These are phyloP conservation scores for Pantala flavescens DNA, from an alignment of 1,140 invertebrate species.

Conservation along the genomic window DNA sequence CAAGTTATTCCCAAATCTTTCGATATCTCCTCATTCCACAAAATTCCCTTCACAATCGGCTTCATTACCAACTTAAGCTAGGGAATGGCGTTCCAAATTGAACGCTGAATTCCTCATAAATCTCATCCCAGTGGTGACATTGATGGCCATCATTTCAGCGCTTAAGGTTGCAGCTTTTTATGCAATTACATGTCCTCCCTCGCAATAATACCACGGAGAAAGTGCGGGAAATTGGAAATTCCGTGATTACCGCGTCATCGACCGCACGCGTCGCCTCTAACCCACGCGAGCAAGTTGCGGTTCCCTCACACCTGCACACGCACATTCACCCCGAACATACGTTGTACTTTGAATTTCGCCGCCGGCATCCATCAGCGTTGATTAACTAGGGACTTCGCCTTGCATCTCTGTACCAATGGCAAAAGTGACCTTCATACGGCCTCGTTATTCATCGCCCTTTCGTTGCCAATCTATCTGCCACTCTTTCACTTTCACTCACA, in stretches of 20 bases:
- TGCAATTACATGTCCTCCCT: background rate
- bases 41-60: background rate
- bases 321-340: too few relatives aligned
- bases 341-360: too few relatives aligned
- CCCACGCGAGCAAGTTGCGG: too few relatives aligned
- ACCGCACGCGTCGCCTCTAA: too few relatives aligned
- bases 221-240: too few relatives aligned
- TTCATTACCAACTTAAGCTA: background rate
- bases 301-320: too few relatives aligned
- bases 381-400: too few relatives aligned
- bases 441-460: background rate
- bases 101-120: conserved; percentile 6
- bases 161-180: background rate
- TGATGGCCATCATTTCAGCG: background rate
- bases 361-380: too few relatives aligned
- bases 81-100: background rate
- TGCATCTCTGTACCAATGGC: background rate
- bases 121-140: background rate
- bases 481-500: background rate
- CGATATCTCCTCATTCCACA: background rate
- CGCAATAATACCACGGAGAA: background rate
- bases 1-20: background rate
- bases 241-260: too few relatives aligned
- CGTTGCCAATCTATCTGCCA: background rate
- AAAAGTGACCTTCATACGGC: background rate